Conservation (phyloP, 2,113 vertebrate genomes). For the Neodon shergylaensis region DNA sequence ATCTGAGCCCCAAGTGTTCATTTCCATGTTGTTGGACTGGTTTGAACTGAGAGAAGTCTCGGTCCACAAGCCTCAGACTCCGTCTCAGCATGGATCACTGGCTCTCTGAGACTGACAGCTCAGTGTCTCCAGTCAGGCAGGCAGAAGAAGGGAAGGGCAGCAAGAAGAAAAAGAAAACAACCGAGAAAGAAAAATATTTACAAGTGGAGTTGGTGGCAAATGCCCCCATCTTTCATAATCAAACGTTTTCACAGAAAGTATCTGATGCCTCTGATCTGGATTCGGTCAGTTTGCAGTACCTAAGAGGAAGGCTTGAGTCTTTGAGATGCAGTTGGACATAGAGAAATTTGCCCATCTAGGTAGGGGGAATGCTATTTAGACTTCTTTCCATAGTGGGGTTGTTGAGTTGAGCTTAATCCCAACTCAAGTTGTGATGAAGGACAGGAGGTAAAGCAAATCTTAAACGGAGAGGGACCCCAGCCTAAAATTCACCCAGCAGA, state of each 20-base stretch:
- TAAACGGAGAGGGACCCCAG: neutral
- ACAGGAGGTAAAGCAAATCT: neutral
- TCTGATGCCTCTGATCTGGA: neutral
- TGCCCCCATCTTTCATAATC: neutral
- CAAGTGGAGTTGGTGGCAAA: neutral
- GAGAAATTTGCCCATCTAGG: neutral
- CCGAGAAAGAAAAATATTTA: neutral
- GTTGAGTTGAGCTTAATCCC: neutral
- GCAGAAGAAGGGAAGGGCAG: neutral
- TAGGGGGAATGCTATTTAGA: neutral
- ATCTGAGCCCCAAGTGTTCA: neutral
- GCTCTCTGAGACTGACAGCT: neutral
- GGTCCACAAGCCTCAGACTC: neutral
- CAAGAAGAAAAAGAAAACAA: neutral
- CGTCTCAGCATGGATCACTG: neutral
- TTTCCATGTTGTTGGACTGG: neutral
- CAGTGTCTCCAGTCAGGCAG: neutral
- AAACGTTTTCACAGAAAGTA: slow-evolving; percentile 36
- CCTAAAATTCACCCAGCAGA: neutral
- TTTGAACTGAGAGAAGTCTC: neutral
- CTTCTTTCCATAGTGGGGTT: neutral
- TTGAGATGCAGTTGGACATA: neutral
- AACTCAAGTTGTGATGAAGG: neutral
- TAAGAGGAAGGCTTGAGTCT: neutral
- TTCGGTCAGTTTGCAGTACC: neutral